A percentile compares a stretch with the other conserved stretches of the same genome.
Conservation (phyloP, 1,140 invertebrate species). For the Chelonus insularis region DNA sequence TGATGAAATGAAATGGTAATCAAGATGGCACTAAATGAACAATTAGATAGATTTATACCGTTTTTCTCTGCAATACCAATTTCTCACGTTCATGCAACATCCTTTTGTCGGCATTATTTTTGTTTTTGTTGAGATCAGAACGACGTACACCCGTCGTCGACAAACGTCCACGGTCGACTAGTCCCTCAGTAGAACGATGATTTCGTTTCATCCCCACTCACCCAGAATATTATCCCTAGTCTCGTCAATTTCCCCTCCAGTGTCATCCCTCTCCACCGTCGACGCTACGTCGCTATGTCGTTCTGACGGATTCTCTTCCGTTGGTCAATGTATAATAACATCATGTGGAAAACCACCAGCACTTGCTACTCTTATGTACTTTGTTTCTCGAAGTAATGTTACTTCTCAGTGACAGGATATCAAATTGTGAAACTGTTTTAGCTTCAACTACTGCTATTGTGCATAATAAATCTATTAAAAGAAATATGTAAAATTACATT, state of each 20-base stretch:
- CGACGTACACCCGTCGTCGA: conserved; percentile 24
- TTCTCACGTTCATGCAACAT: conserved; percentile 30
- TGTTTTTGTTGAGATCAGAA: conserved; percentile 4
- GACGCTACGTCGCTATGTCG: conserved; percentile 10
- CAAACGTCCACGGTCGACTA: conserved; percentile 39
- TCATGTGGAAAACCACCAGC: too few relatives aligned
- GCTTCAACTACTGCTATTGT: too few relatives aligned
- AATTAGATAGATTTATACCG: conserved; percentile 23
- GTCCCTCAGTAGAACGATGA: conserved; percentile 27
- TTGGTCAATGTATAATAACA: neutral
- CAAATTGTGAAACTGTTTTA: too few relatives aligned
- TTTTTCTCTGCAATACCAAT: conserved; percentile 24
- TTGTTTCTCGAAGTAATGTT: too few relatives aligned
- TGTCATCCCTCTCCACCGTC: neutral
- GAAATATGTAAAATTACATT: too few relatives aligned
- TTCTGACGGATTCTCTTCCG: conserved; percentile 1
- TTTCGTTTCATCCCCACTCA: conserved; percentile 36
- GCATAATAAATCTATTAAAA: too few relatives aligned
- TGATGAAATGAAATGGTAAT: too few relatives aligned
- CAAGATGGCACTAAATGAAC: neutral
- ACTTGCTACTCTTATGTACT: neutral
- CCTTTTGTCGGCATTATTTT: conserved; percentile 29
- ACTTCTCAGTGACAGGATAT: too few relatives aligned
- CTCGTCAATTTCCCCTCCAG: conserved; percentile 2
- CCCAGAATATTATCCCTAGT: neutral